phyloP scores from a whole-genome alignment of 2,888 invertebrate species.

The Eumacrocentrus americanus region DNA sequence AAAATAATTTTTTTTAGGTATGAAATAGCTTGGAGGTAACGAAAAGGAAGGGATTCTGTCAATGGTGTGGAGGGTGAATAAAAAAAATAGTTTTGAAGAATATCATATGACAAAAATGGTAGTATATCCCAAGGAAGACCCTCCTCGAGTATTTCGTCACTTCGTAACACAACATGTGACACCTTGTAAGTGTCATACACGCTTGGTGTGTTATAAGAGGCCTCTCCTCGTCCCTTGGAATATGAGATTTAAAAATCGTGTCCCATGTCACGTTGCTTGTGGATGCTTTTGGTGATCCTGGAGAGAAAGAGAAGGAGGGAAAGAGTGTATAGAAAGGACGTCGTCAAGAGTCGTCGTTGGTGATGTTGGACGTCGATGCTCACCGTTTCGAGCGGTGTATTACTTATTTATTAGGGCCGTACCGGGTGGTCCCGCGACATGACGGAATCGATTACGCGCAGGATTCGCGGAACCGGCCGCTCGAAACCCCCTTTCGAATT shows the following conservation, averaged over 20 bases:
- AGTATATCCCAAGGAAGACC: slow-evolving; percentile 20
- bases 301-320: neutral
- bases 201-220: neutral
- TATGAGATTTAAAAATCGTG: slow-evolving; percentile 18
- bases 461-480: slow-evolving; percentile 57
- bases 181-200: slow-evolving; percentile 22
- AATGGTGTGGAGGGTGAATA: too few species aligned
- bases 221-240: slow-evolving; percentile 1
- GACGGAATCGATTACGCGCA: slow-evolving; percentile 61
- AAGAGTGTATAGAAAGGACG: slow-evolving; percentile 10
- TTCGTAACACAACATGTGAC: slow-evolving; percentile 12
- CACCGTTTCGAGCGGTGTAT: slow-evolving; percentile 56
- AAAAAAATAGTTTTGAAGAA: too few species aligned
- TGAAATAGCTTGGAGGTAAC: too few species aligned
- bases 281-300: neutral
- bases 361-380: slow-evolving; percentile 21
- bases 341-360: slow-evolving; percentile 21
- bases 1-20: too few species aligned
- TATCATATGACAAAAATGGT: slow-evolving; percentile 17
- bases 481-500: slow-evolving; percentile 48
- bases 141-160: slow-evolving; percentile 18
- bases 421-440: slow-evolving; percentile 62
- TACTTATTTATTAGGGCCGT: slow-evolving; percentile 61
- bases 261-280: neutral
- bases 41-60: too few species aligned